A percentile compares a stretch with the other conserved stretches of the same genome.
Conservation (phyloP, 2,888 invertebrate genomes). For the Xestobium rufovillosum region DNA sequence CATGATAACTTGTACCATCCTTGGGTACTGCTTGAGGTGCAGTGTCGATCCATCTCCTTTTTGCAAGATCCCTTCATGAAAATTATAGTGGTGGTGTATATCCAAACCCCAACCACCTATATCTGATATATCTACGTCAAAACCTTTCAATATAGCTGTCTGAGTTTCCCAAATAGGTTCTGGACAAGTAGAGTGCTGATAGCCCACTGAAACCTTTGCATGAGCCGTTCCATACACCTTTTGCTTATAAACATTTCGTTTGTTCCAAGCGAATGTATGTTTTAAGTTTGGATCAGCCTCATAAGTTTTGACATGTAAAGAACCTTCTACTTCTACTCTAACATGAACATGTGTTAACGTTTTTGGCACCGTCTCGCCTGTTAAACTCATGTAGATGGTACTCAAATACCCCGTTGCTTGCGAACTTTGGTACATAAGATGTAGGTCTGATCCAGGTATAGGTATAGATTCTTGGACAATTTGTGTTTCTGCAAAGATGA, state of each 20-base stretch:
- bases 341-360: conserved; percentile 85
- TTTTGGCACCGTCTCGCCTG: conserved; percentile 69
- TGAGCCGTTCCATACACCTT: conserved; percentile 86
- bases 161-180: conserved; percentile 92
- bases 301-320: conserved; percentile 83
- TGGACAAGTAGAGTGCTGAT: conserved; percentile 83
- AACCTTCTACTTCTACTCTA: conserved; percentile 72
- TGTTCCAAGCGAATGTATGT: conserved; percentile 97
- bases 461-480: conserved; percentile 94
- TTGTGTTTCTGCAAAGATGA: conserved; percentile 88
- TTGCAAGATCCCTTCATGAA: conserved; percentile 95
- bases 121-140: conserved; percentile 93
- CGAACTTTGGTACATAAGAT: conserved; percentile 92
- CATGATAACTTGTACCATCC: conserved; percentile 86
- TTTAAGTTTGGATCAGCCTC: conserved; percentile 94
- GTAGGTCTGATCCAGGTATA: conserved; percentile 88
- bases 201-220: conserved; percentile 86
- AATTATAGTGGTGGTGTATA: conserved; percentile 97
- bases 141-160: conserved; percentile 88
- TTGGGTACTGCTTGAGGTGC: conserved; percentile 86
- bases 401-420: conserved; percentile 92
- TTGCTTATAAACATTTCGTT: conserved; percentile 94
- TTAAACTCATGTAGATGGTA: conserved; percentile 83
- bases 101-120: conserved; percentile 97
- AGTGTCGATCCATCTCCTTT: conserved; percentile 95